Percentiles rank a stretch among this genome's conserved stretches.
phyloP scores from a whole-genome alignment of 2,797 vertebrate genomes.

The Alexandromys oeconomus region DNA sequence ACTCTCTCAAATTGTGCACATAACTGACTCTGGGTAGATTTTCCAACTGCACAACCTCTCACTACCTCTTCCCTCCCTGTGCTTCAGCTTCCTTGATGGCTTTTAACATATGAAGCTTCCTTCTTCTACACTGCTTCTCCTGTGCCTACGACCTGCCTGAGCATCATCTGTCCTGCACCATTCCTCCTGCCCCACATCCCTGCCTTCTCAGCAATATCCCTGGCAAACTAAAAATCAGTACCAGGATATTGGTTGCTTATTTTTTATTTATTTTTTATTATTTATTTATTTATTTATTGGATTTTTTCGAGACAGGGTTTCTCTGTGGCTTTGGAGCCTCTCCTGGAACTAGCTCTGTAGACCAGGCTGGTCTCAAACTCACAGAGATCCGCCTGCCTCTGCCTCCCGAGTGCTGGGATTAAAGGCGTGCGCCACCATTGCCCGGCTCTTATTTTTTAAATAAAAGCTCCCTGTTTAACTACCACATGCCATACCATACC shows the following conservation, averaged over 20 bases:
- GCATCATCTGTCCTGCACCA: not conserved
- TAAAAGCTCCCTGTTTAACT: not conserved
- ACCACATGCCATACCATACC: too few relatives aligned
- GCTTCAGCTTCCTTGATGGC: not conserved
- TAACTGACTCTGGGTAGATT: not conserved
- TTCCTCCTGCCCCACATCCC: accelerated
- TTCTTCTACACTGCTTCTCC: not conserved
- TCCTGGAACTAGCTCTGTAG: too few relatives aligned
- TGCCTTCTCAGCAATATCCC: not conserved
- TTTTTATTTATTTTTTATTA: too few relatives aligned
- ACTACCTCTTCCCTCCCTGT: not conserved
- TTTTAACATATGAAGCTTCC: too few relatives aligned
- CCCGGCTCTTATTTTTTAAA: not conserved
- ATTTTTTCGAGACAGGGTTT: too few relatives aligned
- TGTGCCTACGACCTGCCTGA: not conserved
- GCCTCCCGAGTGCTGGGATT: too few relatives aligned
- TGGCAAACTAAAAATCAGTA: not conserved
- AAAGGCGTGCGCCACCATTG: too few relatives aligned
- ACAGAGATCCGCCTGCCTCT: too few relatives aligned
- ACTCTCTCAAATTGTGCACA: not conserved
- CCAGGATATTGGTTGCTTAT: not conserved
- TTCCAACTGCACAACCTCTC: too few relatives aligned
- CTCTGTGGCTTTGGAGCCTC: too few relatives aligned
- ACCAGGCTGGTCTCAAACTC: too few relatives aligned
- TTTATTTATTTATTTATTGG: too few relatives aligned